Percentiles rank a stretch among this genome's conserved stretches.
phyloP scores from a whole-genome alignment of 2,888 invertebrate species.

The Gonocerus acuteangulatus region DNA sequence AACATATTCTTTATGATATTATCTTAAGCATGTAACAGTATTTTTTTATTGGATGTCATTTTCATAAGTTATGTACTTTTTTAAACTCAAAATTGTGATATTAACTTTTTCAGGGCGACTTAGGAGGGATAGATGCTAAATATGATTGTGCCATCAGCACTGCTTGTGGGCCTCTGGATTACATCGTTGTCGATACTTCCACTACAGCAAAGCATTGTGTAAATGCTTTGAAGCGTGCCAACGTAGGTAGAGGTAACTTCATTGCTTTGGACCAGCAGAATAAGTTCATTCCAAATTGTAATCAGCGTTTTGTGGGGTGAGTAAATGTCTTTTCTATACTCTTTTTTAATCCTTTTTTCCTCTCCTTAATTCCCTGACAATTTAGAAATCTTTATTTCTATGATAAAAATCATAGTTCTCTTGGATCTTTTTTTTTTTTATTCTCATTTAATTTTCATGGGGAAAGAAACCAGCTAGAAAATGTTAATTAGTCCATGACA shows the following conservation, averaged over 20 bases:
- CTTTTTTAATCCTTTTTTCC: background rate
- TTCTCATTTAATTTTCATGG: too few relatives aligned
- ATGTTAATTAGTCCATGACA: too few relatives aligned
- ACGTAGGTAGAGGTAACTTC: slow-evolving; percentile 79
- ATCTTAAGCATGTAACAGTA: too few relatives aligned
- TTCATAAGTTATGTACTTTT: too few relatives aligned
- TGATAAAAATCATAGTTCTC: background rate
- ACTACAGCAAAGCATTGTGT: slow-evolving; percentile 79
- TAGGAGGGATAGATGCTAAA: slow-evolving; percentile 85
- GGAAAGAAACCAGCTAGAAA: too few relatives aligned
- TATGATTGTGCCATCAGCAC: slow-evolving; percentile 96
- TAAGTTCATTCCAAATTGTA: slow-evolving; percentile 48
- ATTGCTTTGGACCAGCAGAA: slow-evolving; percentile 80
- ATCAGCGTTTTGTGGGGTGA: slow-evolving; percentile 49
- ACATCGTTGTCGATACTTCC: slow-evolving; percentile 84
- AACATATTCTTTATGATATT: too few relatives aligned
- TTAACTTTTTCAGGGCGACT: slow-evolving; percentile 88
- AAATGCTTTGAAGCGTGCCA: slow-evolving; percentile 63
- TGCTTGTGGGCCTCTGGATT: slow-evolving; percentile 79
- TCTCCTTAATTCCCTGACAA: background rate
- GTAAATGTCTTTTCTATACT: slow-evolving; percentile 3
- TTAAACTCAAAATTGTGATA: too few relatives aligned
- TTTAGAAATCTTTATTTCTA: background rate
- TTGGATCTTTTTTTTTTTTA: too few relatives aligned
- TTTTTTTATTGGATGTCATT: too few relatives aligned